Percentiles rank a stretch among this genome's conserved stretches.
Evolutionary conservation across 2,113 vertebrate genomes (phyloP).

Genomic region (Typhlomys cinereus): DNA sequence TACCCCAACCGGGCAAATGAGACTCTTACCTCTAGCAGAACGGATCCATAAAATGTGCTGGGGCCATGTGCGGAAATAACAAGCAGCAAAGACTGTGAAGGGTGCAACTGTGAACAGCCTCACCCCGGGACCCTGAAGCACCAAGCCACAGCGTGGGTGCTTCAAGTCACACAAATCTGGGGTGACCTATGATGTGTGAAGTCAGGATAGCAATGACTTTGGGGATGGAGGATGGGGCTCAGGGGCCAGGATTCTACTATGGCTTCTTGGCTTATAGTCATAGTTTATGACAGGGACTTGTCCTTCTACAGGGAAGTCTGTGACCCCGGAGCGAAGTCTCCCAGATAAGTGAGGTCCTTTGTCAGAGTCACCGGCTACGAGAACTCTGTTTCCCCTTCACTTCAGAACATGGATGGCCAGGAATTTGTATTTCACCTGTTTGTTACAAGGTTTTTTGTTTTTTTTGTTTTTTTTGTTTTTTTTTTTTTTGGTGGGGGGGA

Average conservation of each 20-base stretch:
- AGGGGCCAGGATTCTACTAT: not conserved
- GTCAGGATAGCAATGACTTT: no score
- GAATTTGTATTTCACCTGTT: no score
- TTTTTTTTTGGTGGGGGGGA: no score
- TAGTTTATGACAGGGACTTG: not conserved
- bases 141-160: no score
- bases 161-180: not conserved
- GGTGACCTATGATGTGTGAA: not conserved
- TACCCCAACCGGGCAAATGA: not conserved
- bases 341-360: not conserved
- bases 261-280: no score
- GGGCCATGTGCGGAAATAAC: not conserved
- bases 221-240: no score
- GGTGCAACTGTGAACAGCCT: fast-evolving
- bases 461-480: no score
- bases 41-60: not conserved
- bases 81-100: not conserved
- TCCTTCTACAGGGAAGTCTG: not conserved
- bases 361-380: not conserved
- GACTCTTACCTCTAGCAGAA: not conserved
- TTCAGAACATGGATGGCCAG: no score
- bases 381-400: not conserved
- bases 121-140: no score
- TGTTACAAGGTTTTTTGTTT: no score
- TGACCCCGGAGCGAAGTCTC: not conserved